Percentiles rank a stretch among this genome's conserved stretches.
Conservation (phyloP, 2,113 vertebrate species). For the Trachemys scripta region DNA sequence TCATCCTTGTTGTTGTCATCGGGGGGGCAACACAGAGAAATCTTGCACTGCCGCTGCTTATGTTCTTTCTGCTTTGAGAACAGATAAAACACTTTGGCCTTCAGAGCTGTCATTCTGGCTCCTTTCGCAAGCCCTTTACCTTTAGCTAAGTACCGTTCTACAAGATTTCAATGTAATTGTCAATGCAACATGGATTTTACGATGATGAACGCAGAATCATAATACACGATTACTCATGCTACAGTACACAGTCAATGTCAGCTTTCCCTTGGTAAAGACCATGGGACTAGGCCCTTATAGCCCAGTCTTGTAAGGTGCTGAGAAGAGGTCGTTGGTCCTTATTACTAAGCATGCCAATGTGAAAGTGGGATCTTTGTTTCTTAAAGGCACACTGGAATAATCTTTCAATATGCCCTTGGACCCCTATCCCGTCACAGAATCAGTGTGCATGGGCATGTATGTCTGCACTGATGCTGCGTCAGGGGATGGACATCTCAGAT, state of each 20-base stretch:
- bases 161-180: slow-evolving; percentile 20
- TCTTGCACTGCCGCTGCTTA: rapidly evolving
- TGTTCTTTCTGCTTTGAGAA: not conserved
- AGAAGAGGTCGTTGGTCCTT: slow-evolving; percentile 53
- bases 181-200: not conserved
- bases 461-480: not conserved
- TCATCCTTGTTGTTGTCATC: not conserved
- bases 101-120: not conserved
- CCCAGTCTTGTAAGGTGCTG: slow-evolving; percentile 44
- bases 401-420: not conserved
- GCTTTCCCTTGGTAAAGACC: slow-evolving; percentile 48
- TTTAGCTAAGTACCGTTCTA: not conserved
- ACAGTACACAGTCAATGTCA: slow-evolving; percentile 28
- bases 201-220: slow-evolving; percentile 16
- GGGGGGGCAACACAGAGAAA: not conserved
- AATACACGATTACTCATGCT: slow-evolving; percentile 12
- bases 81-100: not conserved
- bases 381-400: not conserved
- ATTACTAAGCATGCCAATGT: slow-evolving; percentile 6
- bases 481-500: not conserved
- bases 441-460: not conserved
- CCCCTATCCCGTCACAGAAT: not conserved
- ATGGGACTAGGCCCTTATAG: slow-evolving; percentile 42
- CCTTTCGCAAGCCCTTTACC: not conserved
- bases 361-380: not conserved